These are phyloP conservation scores for Moxostoma hubbsi DNA, from an alignment of 2,797 vertebrate species.

Conservation along the genomic window DNA sequence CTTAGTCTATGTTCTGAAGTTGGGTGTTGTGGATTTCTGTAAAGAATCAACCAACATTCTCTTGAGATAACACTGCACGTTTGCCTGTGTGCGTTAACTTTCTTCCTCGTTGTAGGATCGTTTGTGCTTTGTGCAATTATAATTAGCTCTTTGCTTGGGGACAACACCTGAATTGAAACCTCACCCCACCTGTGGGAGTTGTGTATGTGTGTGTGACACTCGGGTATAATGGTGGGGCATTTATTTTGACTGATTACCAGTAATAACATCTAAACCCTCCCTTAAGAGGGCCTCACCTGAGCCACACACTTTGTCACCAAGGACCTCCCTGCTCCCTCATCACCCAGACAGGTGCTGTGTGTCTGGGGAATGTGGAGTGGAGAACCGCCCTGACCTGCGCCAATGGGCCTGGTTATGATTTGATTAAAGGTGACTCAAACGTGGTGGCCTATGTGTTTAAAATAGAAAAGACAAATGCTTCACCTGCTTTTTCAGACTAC, in stretches of 20 bases:
- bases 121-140: conserved; percentile 64
- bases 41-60: neutral
- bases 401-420: conserved; percentile 30
- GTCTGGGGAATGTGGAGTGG: conserved; percentile 20
- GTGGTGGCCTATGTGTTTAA: conserved; percentile 6
- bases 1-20: too few species aligned
- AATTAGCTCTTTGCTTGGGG: conserved; percentile 63
- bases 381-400: conserved; percentile 29
- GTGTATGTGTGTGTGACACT: conserved; percentile 46
- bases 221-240: conserved; percentile 24
- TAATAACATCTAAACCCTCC: conserved; percentile 74
- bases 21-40: neutral
- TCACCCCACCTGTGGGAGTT: conserved; percentile 75
- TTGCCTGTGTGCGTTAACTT: conserved; percentile 51
- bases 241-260: conserved; percentile 71
- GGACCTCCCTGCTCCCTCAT: conserved; percentile 36
- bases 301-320: conserved; percentile 53
- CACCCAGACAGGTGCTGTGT: conserved; percentile 44
- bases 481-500: neutral
- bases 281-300: conserved; percentile 66
- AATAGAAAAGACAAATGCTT: neutral
- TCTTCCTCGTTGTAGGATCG: neutral
- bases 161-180: conserved; percentile 70
- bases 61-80: neutral
- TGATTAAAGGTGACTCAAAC: conserved; percentile 42